Conservation (phyloP, 2,113 vertebrate species). For the Phylloscopus trochiloides region DNA sequence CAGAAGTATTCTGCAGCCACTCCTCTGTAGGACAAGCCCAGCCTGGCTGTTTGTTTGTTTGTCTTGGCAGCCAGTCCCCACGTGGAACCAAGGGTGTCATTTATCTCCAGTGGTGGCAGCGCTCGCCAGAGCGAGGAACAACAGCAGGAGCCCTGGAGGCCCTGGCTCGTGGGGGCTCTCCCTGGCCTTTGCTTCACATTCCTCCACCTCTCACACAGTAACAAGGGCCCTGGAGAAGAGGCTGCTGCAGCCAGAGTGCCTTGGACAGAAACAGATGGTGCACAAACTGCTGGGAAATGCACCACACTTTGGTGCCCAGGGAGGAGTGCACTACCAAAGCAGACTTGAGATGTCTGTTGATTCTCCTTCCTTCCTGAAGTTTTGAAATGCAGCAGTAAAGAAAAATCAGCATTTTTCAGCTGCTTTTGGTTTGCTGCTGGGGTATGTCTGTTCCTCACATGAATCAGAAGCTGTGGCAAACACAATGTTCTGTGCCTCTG, state of each 20-base stretch:
- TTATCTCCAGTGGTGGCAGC: background rate
- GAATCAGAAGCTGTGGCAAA: conserved; percentile 35
- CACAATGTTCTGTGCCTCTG: background rate
- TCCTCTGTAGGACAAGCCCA: background rate
- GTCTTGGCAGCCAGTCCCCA: background rate
- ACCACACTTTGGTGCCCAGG: background rate
- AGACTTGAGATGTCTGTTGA: background rate
- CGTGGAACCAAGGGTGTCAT: background rate
- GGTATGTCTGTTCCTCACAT: background rate
- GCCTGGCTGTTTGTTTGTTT: background rate
- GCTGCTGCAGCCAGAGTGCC: background rate
- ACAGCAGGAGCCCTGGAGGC: background rate
- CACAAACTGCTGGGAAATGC: background rate
- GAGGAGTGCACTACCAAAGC: fast-evolving
- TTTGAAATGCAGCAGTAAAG: background rate
- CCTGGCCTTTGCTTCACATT: background rate
- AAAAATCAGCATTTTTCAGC: background rate
- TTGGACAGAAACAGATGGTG: background rate
- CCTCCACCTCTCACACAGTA: background rate
- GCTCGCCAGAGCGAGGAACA: background rate
- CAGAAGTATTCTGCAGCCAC: background rate
- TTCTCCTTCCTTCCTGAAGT: background rate
- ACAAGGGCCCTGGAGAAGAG: background rate
- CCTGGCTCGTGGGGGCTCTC: background rate
- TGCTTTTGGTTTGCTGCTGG: conserved; percentile 21